Evolutionary conservation across 2,797 vertebrate genomes (phyloP).

Genomic region (Onychomys leucogaster): DNA sequence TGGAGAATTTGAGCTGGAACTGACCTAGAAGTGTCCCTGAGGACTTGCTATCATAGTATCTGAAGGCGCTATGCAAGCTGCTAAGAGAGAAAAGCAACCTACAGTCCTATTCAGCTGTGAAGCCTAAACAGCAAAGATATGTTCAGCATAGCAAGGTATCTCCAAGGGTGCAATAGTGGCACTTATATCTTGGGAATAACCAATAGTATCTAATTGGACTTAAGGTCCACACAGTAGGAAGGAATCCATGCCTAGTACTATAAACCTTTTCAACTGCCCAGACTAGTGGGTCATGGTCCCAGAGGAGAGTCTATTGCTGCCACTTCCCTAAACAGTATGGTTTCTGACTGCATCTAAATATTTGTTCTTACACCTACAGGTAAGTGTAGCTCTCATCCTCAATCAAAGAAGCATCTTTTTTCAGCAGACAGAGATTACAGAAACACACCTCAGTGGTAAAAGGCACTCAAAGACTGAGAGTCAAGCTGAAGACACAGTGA

Average conservation of each 20-base stretch:
- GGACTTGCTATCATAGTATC: not conserved
- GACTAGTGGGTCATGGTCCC: not conserved
- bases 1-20: not conserved
- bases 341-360: no score
- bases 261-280: not conserved
- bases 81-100: not conserved
- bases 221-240: not conserved
- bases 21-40: not conserved
- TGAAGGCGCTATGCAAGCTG: no score
- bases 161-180: rapidly evolving
- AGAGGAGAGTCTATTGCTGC: not conserved
- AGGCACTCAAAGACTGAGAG: not conserved
- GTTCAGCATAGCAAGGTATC: not conserved
- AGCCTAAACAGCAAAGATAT: not conserved
- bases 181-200: not conserved
- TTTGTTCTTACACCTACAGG: no score
- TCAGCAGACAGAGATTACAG: not conserved
- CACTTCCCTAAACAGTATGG: no score
- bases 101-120: no score
- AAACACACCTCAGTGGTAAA: not conserved
- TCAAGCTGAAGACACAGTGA: not conserved
- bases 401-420: not conserved
- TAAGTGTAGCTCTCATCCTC: not conserved
- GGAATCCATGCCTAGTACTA: not conserved
- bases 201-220: not conserved